These are phyloP conservation scores for Characodon lateralis DNA, from an alignment of 2,797 vertebrate species.

Conservation along the genomic window DNA sequence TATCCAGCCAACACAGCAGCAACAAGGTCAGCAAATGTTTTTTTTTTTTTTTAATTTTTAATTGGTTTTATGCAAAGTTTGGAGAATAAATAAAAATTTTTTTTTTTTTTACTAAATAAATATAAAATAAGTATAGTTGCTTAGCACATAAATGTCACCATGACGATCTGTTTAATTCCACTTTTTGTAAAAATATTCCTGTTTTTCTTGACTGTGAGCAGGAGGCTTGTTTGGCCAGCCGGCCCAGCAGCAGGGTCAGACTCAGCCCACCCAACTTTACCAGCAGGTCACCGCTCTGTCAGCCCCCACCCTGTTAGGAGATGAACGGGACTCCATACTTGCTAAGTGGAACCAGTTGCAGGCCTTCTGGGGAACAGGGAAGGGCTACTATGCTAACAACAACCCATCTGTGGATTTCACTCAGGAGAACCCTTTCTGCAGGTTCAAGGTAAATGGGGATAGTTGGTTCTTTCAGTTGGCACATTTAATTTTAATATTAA, in stretches of 20 bases:
- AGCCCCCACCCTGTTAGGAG: slow-evolving; percentile 91
- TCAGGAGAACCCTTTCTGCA: slow-evolving; percentile 96
- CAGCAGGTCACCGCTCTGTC: slow-evolving; percentile 95
- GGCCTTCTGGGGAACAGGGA: slow-evolving; percentile 98
- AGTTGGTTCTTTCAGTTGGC: not conserved
- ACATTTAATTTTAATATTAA: not conserved
- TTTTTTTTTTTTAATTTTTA: not conserved
- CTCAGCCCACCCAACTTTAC: slow-evolving; percentile 91
- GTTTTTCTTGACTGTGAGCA: slow-evolving; percentile 36
- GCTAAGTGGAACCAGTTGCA: slow-evolving; percentile 99
- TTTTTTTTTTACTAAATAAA: too few relatives aligned
- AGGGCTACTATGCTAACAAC: slow-evolving; percentile 93
- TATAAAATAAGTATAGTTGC: not conserved
- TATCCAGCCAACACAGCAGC: slow-evolving; percentile 86
- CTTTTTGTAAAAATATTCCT: not conserved
- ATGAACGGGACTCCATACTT: slow-evolving; percentile 94
- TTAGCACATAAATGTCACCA: not conserved
- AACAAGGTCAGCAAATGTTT: slow-evolving; percentile 75
- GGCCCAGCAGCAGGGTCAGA: slow-evolving; percentile 78
- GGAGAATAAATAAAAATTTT: not conserved
- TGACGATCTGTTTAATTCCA: not conserved
- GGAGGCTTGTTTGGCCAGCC: slow-evolving; percentile 89
- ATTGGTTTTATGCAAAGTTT: not conserved
- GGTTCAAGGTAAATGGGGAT: slow-evolving; percentile 89
- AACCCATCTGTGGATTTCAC: slow-evolving; percentile 93